Conservation (phyloP, 2,797 vertebrate genomes). For the Sebastes iracundus region DNA sequence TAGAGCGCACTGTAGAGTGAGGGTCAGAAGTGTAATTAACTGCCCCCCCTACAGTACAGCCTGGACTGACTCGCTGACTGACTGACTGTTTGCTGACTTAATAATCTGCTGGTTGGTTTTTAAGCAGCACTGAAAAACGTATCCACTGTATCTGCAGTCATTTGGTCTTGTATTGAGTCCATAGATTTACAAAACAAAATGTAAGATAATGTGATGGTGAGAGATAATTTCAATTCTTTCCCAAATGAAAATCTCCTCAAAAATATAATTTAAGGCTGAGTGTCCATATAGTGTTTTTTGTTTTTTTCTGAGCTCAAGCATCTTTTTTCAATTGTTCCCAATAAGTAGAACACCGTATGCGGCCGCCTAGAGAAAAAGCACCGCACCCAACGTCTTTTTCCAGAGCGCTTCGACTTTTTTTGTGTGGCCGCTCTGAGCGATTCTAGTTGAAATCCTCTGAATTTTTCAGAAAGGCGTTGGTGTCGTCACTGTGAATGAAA, state of each 20-base stretch:
- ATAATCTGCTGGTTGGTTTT: constrained; percentile 24
- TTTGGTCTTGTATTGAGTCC: constrained; percentile 27
- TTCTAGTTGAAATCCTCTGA: background rate
- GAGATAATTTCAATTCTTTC: background rate
- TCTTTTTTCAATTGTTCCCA: too few species aligned
- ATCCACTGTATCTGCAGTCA: constrained; percentile 1
- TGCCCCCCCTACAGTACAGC: constrained; percentile 12
- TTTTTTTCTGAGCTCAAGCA: too few species aligned
- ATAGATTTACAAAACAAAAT: background rate
- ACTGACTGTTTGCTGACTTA: constrained; percentile 15
- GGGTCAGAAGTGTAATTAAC: constrained; percentile 4
- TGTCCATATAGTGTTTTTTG: too few species aligned
- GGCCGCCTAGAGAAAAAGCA: background rate
- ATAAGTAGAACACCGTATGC: too few species aligned
- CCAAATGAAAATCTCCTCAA: background rate
- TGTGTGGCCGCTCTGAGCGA: background rate
- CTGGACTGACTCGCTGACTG: constrained; percentile 19
- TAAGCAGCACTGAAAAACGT: constrained; percentile 30
- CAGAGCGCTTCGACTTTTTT: background rate
- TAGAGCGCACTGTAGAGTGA: constrained; percentile 20
- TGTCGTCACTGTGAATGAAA: too few species aligned
- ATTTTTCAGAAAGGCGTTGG: background rate
- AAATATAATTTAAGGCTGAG: background rate
- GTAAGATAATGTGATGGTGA: background rate
- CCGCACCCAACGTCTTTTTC: background rate